These are phyloP conservation scores for Donacobius atricapilla DNA, from an alignment of 2,113 vertebrate species.

Conservation along the genomic window DNA sequence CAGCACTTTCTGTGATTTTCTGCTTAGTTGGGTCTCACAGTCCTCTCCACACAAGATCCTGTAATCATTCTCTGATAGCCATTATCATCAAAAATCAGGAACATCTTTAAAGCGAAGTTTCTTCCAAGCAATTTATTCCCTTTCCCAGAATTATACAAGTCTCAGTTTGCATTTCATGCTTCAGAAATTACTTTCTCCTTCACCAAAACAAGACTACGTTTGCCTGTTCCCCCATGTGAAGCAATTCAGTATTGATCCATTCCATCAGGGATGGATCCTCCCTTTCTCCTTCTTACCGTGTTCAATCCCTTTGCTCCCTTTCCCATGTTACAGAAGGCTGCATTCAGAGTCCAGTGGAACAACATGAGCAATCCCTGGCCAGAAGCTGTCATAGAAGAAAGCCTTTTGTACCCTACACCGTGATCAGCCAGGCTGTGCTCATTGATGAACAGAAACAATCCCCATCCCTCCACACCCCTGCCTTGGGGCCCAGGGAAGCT, in stretches of 20 bases:
- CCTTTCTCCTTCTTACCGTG: neutral
- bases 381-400: neutral
- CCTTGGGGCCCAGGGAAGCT: neutral
- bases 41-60: neutral
- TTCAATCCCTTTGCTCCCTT: neutral
- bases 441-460: neutral
- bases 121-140: neutral
- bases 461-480: neutral
- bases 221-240: neutral
- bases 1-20: neutral
- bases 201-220: neutral
- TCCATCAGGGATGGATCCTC: too few relatives aligned
- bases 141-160: neutral
- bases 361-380: neutral
- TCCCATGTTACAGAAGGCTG: neutral
- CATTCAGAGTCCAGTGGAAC: neutral
- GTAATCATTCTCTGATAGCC: neutral
- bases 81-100: neutral
- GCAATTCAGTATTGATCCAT: neutral
- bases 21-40: neutral
- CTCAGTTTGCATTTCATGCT: neutral
- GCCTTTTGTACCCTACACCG: neutral
- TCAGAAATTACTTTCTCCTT: neutral
- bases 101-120: neutral
- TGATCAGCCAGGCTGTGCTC: neutral